Base-by-base conservation (phyloP, 1,140 invertebrate species). In the Papilio xuthus region DNA sequence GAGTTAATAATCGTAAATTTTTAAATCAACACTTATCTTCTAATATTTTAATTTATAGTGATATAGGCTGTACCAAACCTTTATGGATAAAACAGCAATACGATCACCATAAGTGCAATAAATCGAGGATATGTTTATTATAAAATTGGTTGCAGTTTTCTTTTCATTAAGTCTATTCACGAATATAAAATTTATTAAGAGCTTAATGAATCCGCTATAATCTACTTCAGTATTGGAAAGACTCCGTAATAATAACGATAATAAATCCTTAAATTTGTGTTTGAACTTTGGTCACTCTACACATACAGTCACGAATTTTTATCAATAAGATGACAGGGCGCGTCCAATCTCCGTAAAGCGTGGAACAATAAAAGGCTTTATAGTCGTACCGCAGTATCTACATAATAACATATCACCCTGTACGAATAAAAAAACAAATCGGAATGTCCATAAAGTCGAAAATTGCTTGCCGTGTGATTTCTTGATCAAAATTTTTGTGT, bases 361-460 rank as follows among this genome's bases (percentile, higher is more conserved):
- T 75, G 73, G 73, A 75, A 75, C 73, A 75, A 76, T 76, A 76
- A 76, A 76, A 76, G 50, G 53, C 74, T 76, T 76, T 76, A 76
- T 76, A 74, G 74, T 76, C 53, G 74, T 20, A 76, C 74, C 74
- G 74, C 74, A 42, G 74, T 76, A 76, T 76, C 74, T 76, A 76
- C 74, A 76, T 76, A 76, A 76, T 76, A 76, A 76, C 50, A 76
- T 60, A 76, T 41, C 32, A 76, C 74, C 13, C 32, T 53, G 32
- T 60, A 63, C 74, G 74, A 76, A 76, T 76, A 76, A 76, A 76
- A n/a, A 76, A 76, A 60, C 32, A 76, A 63, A 60, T 76, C 53
- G 53, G 8, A 76, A 76, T 37, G 53, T 10, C n/a, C 18, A 63
- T 63, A 76, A 23, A 56, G 74, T 76, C 74, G 32, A 37, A 56